Percentiles rank a stretch among this genome's conserved stretches.
Conservation (phyloP, 2,888 invertebrate species). For the Heliconius sara region DNA sequence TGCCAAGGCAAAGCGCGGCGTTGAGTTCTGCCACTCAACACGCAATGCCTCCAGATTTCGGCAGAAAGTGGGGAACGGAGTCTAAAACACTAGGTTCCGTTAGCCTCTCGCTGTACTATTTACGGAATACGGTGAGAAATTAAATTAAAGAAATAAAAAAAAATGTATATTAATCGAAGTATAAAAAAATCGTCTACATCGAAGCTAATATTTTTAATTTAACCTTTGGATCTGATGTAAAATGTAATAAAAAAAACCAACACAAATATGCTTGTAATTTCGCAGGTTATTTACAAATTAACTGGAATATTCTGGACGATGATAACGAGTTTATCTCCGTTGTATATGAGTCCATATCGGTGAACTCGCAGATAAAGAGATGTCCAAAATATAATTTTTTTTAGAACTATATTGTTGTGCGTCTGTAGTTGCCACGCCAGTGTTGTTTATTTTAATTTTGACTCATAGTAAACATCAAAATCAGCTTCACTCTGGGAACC, state of each 20-base stretch:
- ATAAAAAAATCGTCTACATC: background rate
- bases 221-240: background rate
- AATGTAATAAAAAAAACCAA: background rate
- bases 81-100: too few species aligned
- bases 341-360: background rate
- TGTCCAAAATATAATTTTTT: slow-evolving; percentile 7
- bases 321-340: slow-evolving; percentile 5
- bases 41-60: too few species aligned
- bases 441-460: too few species aligned
- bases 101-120: too few species aligned
- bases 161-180: background rate
- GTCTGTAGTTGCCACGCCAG: background rate
- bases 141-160: too few species aligned
- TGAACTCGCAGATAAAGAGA: slow-evolving; percentile 17
- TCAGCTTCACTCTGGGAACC: too few species aligned
- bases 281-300: slow-evolving; percentile 11
- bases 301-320: slow-evolving; percentile 12
- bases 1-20: too few species aligned
- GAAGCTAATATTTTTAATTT: background rate
- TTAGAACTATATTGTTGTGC: too few species aligned
- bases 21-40: too few species aligned
- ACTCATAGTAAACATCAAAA: too few species aligned
- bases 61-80: too few species aligned
- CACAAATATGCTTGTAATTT: background rate
- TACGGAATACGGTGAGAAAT: too few species aligned